These are phyloP conservation scores for Drosophila obscura DNA, from an alignment of 1,140 invertebrate species.

Conservation along the genomic window DNA sequence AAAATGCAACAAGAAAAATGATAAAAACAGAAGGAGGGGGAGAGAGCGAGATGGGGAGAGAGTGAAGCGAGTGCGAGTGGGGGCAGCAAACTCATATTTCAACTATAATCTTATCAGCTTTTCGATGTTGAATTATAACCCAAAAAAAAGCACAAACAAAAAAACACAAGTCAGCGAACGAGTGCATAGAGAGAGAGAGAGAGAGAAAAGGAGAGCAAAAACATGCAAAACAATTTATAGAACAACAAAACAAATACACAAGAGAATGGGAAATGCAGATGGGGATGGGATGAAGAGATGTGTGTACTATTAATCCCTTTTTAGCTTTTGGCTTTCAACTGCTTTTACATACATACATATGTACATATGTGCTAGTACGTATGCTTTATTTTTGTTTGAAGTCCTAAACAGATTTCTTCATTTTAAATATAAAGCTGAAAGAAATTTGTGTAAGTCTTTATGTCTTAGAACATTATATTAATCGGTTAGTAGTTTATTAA, in stretches of 20 bases:
- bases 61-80: background rate
- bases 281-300: background rate
- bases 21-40: constrained; percentile 12
- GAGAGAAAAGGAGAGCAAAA: background rate
- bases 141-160: constrained; percentile 23
- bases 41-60: background rate
- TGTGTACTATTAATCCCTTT: constrained; percentile 55
- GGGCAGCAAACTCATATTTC: constrained; percentile 63
- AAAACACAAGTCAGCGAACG: constrained; percentile 2
- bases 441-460: no score
- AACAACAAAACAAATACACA: constrained; percentile 17
- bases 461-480: no score
- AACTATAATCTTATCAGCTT: constrained; percentile 75
- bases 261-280: background rate
- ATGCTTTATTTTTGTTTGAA: no score
- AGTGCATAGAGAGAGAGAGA: background rate
- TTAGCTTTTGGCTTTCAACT: constrained; percentile 12
- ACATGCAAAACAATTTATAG: constrained; percentile 54
- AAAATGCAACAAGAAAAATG: constrained; percentile 23
- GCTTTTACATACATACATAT: no score
- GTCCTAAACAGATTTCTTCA: no score
- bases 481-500: no score
- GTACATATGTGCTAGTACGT: no score
- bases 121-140: constrained; percentile 70
- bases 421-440: no score